Conservation (phyloP, 1,140 invertebrate genomes). For the Andrena cerasifolii region DNA sequence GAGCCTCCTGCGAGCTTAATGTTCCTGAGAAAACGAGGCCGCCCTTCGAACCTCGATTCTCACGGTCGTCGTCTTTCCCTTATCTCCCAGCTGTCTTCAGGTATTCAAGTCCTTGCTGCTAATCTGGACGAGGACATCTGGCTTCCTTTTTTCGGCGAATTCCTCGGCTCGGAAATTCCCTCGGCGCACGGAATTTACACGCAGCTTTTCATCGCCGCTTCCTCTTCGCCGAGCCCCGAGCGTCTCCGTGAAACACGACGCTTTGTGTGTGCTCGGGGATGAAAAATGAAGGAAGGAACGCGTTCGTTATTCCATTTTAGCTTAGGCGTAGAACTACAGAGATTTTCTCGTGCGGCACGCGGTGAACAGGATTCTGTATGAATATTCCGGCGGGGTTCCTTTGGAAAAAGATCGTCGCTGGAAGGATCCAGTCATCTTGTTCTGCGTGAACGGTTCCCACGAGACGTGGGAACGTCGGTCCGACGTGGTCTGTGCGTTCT, state of each 20-base stretch:
- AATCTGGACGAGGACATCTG: slow-evolving; percentile 36
- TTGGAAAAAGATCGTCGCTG: slow-evolving; percentile 39
- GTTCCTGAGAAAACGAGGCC: slow-evolving; percentile 75
- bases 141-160: slow-evolving; percentile 42
- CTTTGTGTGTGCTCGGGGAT: neutral
- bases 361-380: slow-evolving; percentile 25
- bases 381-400: slow-evolving; percentile 47
- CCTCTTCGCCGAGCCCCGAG: neutral
- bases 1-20: slow-evolving; percentile 73
- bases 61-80: slow-evolving; percentile 66
- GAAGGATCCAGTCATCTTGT: slow-evolving; percentile 30
- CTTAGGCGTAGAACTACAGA: neutral
- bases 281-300: slow-evolving; percentile 35
- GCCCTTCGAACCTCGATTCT: slow-evolving; percentile 76
- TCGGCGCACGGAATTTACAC: neutral
- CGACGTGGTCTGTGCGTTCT: slow-evolving; percentile 58
- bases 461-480: slow-evolving; percentile 69
- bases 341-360: neutral
- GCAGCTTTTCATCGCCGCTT: slow-evolving; percentile 24
- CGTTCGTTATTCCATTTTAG: neutral
- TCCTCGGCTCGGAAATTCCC: slow-evolving; percentile 25
- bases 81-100: slow-evolving; percentile 21
- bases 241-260: neutral
- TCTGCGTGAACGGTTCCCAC: slow-evolving; percentile 65
- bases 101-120: slow-evolving; percentile 11